These are phyloP conservation scores for Trichonephila clavipes DNA, from an alignment of 1,140 invertebrate species.

Conservation along the genomic window DNA sequence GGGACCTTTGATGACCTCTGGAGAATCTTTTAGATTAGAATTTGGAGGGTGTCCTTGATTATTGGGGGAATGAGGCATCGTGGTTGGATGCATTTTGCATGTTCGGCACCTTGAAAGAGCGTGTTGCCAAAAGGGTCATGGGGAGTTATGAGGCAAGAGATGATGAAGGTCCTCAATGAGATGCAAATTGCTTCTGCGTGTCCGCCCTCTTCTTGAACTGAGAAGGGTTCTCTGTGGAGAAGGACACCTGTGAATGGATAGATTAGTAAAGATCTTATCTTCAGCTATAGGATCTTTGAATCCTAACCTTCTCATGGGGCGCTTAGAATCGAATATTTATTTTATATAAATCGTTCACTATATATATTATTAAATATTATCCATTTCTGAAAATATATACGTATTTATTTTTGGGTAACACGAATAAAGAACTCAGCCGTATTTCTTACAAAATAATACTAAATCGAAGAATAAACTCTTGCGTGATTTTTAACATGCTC, in stretches of 20 bases:
- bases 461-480: too few species aligned
- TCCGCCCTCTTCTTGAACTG: neutral
- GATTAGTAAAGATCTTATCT: too few species aligned
- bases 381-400: too few species aligned
- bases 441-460: too few species aligned
- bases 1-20: neutral
- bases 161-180: neutral
- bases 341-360: too few species aligned
- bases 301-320: too few species aligned
- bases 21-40: neutral
- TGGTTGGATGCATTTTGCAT: neutral
- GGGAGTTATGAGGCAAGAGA: conserved; percentile 5
- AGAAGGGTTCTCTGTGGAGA: neutral
- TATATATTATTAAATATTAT: too few species aligned
- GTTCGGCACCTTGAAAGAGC: neutral
- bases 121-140: conserved; percentile 6
- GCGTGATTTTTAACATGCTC: too few species aligned
- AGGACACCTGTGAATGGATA: neutral
- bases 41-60: neutral
- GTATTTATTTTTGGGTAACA: too few species aligned
- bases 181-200: neutral
- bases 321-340: too few species aligned
- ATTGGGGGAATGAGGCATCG: neutral
- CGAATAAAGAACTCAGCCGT: too few species aligned
- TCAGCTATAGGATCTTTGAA: too few species aligned